These are phyloP conservation scores for Ptiloglossa arizonensis DNA, from an alignment of 1,140 invertebrate genomes.

Conservation along the genomic window DNA sequence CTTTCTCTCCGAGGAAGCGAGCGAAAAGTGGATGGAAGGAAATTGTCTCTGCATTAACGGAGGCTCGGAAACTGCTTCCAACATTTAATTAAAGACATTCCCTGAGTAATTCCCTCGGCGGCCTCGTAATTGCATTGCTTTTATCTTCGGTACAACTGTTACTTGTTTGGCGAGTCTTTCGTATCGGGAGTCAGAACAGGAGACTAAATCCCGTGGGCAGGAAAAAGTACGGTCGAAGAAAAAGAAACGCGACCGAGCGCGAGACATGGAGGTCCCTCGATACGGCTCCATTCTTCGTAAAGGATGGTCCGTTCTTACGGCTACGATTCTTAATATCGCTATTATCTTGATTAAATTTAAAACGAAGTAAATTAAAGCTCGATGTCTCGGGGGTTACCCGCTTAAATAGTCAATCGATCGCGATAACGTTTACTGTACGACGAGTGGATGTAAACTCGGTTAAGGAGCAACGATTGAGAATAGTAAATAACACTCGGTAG, in stretches of 20 bases:
- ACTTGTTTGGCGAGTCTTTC: slow-evolving; percentile 75
- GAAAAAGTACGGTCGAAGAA: slow-evolving; percentile 34
- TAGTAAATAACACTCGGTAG: too few species aligned
- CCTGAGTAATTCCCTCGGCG: slow-evolving; percentile 76
- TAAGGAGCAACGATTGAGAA: too few species aligned
- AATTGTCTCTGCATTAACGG: slow-evolving; percentile 81
- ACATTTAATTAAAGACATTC: slow-evolving; percentile 82
- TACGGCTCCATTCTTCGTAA: slow-evolving; percentile 35
- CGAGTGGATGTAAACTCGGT: slow-evolving; percentile 3
- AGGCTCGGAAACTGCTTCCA: slow-evolving; percentile 80
- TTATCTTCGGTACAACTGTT: slow-evolving; percentile 78
- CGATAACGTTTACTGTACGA: not conserved
- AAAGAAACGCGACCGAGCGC: slow-evolving; percentile 60
- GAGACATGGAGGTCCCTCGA: slow-evolving; percentile 45
- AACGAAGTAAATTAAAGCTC: not conserved
- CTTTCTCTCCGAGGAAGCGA: slow-evolving; percentile 66
- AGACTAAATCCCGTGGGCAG: slow-evolving; percentile 35
- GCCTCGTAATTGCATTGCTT: slow-evolving; percentile 78
- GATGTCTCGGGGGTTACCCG: not conserved
- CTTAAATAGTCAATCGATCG: slow-evolving; percentile 3
- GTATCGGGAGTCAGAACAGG: slow-evolving; percentile 71
- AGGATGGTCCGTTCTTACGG: slow-evolving; percentile 39
- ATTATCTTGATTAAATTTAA: slow-evolving; percentile 56
- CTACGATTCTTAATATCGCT: slow-evolving; percentile 37
- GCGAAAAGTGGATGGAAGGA: slow-evolving; percentile 80